Evolutionary conservation across 2,113 vertebrate species (phyloP).

Genomic region (Glareola pratincola): DNA sequence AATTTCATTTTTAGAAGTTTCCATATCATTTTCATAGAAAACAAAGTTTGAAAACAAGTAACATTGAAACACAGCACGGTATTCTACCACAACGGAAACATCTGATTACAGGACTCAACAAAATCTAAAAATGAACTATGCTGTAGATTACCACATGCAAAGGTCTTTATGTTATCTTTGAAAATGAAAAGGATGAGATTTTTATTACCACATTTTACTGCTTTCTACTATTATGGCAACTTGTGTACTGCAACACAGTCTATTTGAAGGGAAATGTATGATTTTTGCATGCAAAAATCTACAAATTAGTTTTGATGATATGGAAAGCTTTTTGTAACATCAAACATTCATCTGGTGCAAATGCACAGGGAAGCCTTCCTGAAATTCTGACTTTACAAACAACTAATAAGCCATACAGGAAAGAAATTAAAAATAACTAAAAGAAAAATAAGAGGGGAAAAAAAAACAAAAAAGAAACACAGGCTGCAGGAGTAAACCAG

Average conservation of each 20-base stretch:
- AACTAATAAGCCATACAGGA: constrained; percentile 83
- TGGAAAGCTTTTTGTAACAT: constrained; percentile 90
- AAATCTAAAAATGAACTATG: constrained; percentile 97
- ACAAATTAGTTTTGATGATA: constrained; percentile 86
- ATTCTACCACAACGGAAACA: constrained; percentile 88
- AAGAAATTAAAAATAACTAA: constrained; percentile 77
- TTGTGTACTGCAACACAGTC: constrained; percentile 86
- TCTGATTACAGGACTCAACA: constrained; percentile 91
- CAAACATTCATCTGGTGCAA: constrained; percentile 88
- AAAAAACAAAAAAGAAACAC: constrained; percentile 81
- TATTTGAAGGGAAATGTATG: constrained; percentile 79
- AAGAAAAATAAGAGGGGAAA: constrained; percentile 27
- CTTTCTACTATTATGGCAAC: constrained; percentile 84
- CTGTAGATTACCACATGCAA: constrained; percentile 96
- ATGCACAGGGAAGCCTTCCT: constrained; percentile 86
- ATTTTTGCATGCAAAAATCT: constrained; percentile 83
- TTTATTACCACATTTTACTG: constrained; percentile 79
- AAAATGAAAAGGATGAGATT: constrained; percentile 86
- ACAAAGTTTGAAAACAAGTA: constrained; percentile 89
- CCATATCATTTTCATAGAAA: constrained; percentile 91
- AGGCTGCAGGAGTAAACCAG: constrained; percentile 90
- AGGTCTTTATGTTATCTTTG: constrained; percentile 80
- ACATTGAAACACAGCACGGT: constrained; percentile 95
- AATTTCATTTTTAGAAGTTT: constrained; percentile 89
- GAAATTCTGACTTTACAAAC: constrained; percentile 90